Evolutionary conservation across 2,888 invertebrate species (phyloP).

Genomic region (Ichneumoninae sp.): DNA sequence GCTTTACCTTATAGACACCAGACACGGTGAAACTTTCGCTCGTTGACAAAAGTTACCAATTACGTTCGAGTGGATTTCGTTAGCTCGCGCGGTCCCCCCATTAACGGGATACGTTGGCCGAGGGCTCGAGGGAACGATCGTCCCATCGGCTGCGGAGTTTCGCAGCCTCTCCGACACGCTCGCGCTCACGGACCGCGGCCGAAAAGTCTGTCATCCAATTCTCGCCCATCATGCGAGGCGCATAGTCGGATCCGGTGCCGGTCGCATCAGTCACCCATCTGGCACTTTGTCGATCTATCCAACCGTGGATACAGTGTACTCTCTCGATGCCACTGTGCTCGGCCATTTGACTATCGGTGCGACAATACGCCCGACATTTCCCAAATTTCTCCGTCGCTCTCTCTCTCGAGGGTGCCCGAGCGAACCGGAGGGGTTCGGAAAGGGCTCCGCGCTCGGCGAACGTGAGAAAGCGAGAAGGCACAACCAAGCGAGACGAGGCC

Average conservation of each 20-base stretch:
- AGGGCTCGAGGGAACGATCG: constrained; percentile 55
- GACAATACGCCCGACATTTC: constrained; percentile 83
- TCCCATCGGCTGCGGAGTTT: constrained; percentile 16
- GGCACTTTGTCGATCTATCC: constrained; percentile 81
- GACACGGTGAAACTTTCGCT: background rate
- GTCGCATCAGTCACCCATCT: constrained; percentile 84
- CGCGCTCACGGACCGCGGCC: constrained; percentile 67
- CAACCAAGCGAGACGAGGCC: constrained; percentile 44
- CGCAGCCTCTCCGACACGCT: constrained; percentile 24
- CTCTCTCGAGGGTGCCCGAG: constrained; percentile 78
- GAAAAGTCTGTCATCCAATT: constrained; percentile 74
- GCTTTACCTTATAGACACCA: no score
- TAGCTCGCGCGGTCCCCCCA: constrained; percentile 38
- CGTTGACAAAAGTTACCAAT: constrained; percentile 33
- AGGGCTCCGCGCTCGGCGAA: constrained; percentile 45
- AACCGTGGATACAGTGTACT: constrained; percentile 75
- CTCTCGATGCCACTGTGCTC: constrained; percentile 68
- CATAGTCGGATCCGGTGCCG: constrained; percentile 66
- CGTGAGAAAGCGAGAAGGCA: constrained; percentile 65
- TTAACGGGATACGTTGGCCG: constrained; percentile 48
- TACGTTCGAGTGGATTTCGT: constrained; percentile 54
- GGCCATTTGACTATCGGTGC: constrained; percentile 79
- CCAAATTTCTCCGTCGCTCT: constrained; percentile 71
- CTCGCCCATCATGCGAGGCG: constrained; percentile 70
- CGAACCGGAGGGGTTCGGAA: constrained; percentile 67